Evolutionary conservation across 2,797 vertebrate species (phyloP).

Genomic region (Anguilla pacifica): DNA sequence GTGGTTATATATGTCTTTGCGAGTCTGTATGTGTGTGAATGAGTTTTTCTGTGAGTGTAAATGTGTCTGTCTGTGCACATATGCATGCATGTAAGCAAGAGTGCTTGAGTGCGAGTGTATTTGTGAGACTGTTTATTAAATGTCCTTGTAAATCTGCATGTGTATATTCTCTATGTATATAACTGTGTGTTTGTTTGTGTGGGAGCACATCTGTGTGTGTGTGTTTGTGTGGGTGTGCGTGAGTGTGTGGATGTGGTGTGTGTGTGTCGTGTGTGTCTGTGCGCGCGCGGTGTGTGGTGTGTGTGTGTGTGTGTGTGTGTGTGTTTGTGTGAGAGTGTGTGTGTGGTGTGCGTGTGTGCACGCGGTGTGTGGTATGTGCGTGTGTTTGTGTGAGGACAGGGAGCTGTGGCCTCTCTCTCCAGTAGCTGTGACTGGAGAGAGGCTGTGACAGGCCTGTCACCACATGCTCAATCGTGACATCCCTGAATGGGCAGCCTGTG

Average conservation of each 20-base stretch:
- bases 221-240: not conserved
- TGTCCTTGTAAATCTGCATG: conserved; percentile 23
- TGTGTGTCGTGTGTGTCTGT: not conserved
- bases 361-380: not conserved
- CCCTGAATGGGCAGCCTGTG: not conserved
- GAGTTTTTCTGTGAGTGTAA: not conserved
- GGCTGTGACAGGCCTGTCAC: not conserved
- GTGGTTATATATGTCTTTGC: conserved; percentile 26
- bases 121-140: conserved; percentile 12
- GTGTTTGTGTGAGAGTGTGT: too few species aligned
- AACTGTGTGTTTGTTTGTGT: conserved; percentile 3
- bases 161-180: not conserved
- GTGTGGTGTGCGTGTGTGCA: not conserved
- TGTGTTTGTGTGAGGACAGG: not conserved
- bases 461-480: not conserved
- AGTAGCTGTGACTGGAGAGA: not conserved
- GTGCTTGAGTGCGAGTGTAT: not conserved
- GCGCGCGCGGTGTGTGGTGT: not conserved
- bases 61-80: not conserved
- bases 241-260: not conserved
- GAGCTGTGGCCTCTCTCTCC: not conserved
- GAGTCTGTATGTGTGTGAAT: not conserved
- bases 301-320: conserved; percentile 8
- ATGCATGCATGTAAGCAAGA: not conserved
- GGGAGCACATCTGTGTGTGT: not conserved